Evolutionary conservation across 2,797 vertebrate species (phyloP).

Genomic region (Tapirus indicus): DNA sequence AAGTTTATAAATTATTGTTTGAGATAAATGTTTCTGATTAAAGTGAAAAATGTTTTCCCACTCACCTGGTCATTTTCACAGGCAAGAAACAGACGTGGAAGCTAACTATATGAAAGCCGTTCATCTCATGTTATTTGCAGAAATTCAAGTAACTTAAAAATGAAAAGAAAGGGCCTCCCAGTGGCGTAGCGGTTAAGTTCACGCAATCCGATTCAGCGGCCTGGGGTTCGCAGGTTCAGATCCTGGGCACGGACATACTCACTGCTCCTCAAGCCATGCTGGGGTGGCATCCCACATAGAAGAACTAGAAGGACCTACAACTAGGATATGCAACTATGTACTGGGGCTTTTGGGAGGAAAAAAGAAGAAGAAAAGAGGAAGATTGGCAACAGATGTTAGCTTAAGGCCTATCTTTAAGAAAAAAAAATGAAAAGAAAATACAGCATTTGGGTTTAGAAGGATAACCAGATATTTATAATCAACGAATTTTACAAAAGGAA

Average conservation of each 20-base stretch:
- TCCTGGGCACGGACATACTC: no score
- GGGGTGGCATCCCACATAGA: no score
- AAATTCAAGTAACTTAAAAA: constrained; percentile 40
- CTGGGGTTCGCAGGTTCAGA: no score
- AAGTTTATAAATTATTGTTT: constrained; percentile 10
- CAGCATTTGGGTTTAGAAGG: not conserved
- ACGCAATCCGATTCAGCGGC: no score
- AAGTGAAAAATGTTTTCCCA: not conserved
- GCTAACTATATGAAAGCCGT: not conserved
- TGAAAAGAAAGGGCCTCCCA: not conserved
- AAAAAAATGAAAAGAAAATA: not conserved
- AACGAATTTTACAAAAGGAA: constrained; percentile 12
- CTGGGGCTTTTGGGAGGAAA: no score
- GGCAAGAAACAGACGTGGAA: not conserved
- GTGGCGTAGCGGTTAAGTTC: no score
- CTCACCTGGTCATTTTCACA: not conserved
- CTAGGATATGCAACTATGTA: no score
- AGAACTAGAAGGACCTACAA: no score
- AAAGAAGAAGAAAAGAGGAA: no score
- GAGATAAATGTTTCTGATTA: not conserved
- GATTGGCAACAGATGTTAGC: no score
- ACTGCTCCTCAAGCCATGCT: no score
- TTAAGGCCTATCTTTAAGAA: no score
- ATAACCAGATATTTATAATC: constrained; percentile 14
- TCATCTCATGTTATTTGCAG: not conserved